Percentiles rank a stretch among this genome's conserved stretches.
These are phyloP conservation scores for Mallateleia sp. DNA, from an alignment of 2,888 invertebrate genomes.

Conservation along the genomic window DNA sequence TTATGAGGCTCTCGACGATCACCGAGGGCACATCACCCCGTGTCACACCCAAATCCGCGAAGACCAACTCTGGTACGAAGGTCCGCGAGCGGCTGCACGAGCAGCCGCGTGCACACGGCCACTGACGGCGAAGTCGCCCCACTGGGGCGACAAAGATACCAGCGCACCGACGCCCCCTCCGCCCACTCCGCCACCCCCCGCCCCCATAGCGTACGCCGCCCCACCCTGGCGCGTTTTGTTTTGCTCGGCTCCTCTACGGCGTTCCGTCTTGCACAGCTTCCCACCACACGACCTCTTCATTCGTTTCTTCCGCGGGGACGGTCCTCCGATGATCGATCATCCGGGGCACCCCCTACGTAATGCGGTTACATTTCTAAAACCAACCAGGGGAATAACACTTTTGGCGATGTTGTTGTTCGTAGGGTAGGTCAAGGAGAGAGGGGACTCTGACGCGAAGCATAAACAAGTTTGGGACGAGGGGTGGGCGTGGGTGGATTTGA, in stretches of 20 bases:
- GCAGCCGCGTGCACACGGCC: slow-evolving; percentile 74
- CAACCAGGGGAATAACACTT: slow-evolving; percentile 48
- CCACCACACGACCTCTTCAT: slow-evolving; percentile 39
- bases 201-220: slow-evolving; percentile 50
- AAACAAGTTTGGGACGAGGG: too few relatives aligned
- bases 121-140: slow-evolving; percentile 67
- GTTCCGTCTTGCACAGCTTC: slow-evolving; percentile 48
- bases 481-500: too few relatives aligned
- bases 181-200: too few relatives aligned
- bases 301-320: slow-evolving; percentile 54
- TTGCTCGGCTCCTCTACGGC: slow-evolving; percentile 70
- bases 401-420: slow-evolving; percentile 20
- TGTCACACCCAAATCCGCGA: slow-evolving; percentile 50
- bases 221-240: slow-evolving; percentile 63
- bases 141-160: slow-evolving; percentile 55
- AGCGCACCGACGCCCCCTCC: slow-evolving; percentile 73
- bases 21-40: slow-evolving; percentile 84
- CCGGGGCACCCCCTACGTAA: slow-evolving; percentile 8
- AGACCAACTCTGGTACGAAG: neutral
- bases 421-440: slow-evolving; percentile 50
- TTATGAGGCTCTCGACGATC: slow-evolving; percentile 20
- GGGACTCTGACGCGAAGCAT: neutral
- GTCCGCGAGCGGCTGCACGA: slow-evolving; percentile 74
- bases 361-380: slow-evolving; percentile 24
- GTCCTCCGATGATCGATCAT: slow-evolving; percentile 52